Evolutionary conservation across 92 coral and sea anemone genomes (phyloP), one percentile per base, ranked within the genome.

Genomic region (Montipora capitata): DNA sequence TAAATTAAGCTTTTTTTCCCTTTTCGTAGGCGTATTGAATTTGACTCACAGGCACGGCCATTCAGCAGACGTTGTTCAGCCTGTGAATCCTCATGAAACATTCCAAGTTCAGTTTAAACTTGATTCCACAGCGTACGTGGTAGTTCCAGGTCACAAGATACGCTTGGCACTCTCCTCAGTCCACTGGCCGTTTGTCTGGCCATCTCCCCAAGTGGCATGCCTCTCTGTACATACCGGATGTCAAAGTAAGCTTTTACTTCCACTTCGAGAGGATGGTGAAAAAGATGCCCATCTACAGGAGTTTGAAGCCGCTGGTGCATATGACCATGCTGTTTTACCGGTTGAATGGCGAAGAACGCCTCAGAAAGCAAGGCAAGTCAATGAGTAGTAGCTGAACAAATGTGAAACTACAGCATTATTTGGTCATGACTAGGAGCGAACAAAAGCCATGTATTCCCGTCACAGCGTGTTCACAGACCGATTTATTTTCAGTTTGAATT

Each of bases 101-200:
- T 90, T 87, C 44, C 58, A 54, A 63, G 85, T 88, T 3, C 79
- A 78, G 66, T 38, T 95, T 4, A 71, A 70, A 52, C 90, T 95
- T 39, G 96, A 91, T 64, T 65, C 93, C 42, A 82, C 85, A 10
- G 98, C 93, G 15, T 93, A 95, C 17, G 87, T 84, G 40, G 91
- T 95, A 18, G 81, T 85, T 73, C 87, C 92, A 45, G 96, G 90
- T 20, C 96, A 95, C 69, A 94, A 77, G 77, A 80, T 95, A 18
- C 93, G 96, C 38, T 86, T 95, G 63, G 98, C 98, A 6, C 83
- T 95, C 79, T 93, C 98, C 56, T 91, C 96, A 18, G 87, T 92
- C 17, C 91, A 84, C 40, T 95, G 96, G 96, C 98, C 98, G 8
- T 66, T 81, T 6, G 90, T 93, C 16, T 95, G 98, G 98, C 98